phyloP scores from a whole-genome alignment of 1,140 invertebrate genomes.

The Bicyclus anynana region DNA sequence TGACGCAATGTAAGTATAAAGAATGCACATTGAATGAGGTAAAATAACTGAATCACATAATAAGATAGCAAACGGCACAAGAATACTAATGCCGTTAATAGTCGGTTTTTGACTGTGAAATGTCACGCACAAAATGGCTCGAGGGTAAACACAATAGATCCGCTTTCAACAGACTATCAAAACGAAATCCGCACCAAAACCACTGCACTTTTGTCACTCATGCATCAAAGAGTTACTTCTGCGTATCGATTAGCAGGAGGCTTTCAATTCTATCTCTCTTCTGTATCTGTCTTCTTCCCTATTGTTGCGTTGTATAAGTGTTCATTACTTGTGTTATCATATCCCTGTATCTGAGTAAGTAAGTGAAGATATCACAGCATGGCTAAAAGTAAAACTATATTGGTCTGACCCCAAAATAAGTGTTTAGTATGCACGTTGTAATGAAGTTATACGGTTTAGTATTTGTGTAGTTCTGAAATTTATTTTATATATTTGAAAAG shows the following conservation, averaged over 20 bases:
- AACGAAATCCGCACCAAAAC: constrained; percentile 36
- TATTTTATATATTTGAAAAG: constrained; percentile 50
- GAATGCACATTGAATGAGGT: constrained; percentile 9
- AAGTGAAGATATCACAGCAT: constrained; percentile 63
- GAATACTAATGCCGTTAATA: constrained; percentile 13
- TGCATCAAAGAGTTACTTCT: constrained; percentile 50
- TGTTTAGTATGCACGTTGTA: constrained; percentile 75
- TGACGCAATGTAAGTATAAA: constrained; percentile 13
- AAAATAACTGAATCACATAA: constrained; percentile 1
- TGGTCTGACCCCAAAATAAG: constrained; percentile 55
- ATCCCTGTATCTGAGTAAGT: constrained; percentile 44
- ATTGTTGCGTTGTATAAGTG: constrained; percentile 48
- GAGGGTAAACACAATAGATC: constrained; percentile 36
- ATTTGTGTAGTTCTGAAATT: constrained; percentile 57
- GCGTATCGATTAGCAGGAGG: constrained; percentile 36
- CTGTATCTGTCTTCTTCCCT: constrained; percentile 50
- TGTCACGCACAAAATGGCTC: constrained; percentile 66
- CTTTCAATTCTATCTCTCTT: constrained; percentile 46
- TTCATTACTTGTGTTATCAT: constrained; percentile 55
- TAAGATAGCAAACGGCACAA: constrained; percentile 11
- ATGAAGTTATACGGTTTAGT: constrained; percentile 56
- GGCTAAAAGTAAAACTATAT: constrained; percentile 56
- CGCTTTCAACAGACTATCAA: constrained; percentile 42
- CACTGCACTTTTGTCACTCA: constrained; percentile 61
- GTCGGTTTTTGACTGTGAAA: constrained; percentile 8